phyloP scores from a whole-genome alignment of 2,113 vertebrate genomes.

The Semicossyphus pulcher region DNA sequence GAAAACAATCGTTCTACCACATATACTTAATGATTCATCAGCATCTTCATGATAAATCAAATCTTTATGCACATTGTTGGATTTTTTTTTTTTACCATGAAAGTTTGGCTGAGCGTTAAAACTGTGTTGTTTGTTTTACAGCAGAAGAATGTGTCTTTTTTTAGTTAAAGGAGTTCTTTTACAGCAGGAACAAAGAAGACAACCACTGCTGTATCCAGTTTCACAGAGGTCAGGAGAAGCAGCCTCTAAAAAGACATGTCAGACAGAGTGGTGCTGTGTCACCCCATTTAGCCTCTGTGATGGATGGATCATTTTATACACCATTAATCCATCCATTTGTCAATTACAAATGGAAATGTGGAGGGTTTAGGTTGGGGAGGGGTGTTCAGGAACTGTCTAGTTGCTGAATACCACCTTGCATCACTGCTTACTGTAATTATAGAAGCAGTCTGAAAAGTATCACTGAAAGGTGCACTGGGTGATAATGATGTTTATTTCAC shows the following conservation, averaged over 20 bases:
- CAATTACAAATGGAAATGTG: slow-evolving; percentile 76
- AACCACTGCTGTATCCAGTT: slow-evolving; percentile 14
- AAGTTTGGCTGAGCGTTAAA: neutral
- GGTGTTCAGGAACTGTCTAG: slow-evolving; percentile 66
- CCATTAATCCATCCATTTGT: slow-evolving; percentile 79
- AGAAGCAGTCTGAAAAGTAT: slow-evolving; percentile 46
- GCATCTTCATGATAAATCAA: no score
- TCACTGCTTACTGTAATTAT: slow-evolving; percentile 66
- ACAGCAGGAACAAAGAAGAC: neutral
- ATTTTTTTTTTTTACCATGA: no score
- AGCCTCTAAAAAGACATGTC: slow-evolving; percentile 43
- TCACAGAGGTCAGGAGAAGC: slow-evolving; percentile 49
- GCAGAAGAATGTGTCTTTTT: neutral
- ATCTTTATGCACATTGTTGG: no score
- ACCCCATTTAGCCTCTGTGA: slow-evolving; percentile 64
- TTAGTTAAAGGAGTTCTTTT: neutral
- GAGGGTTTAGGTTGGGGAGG: slow-evolving; percentile 29
- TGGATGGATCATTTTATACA: slow-evolving; percentile 78
- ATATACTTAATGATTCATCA: no score
- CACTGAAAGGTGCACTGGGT: slow-evolving; percentile 9
- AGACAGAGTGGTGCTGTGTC: slow-evolving; percentile 54
- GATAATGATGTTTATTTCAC: slow-evolving; percentile 48
- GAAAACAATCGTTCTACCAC: no score
- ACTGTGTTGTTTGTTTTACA: neutral
- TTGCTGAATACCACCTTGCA: slow-evolving; percentile 63